Percentiles rank a stretch among this genome's conserved stretches.
phyloP scores from a whole-genome alignment of 2,888 invertebrate species.

The Dryococelus australis region DNA sequence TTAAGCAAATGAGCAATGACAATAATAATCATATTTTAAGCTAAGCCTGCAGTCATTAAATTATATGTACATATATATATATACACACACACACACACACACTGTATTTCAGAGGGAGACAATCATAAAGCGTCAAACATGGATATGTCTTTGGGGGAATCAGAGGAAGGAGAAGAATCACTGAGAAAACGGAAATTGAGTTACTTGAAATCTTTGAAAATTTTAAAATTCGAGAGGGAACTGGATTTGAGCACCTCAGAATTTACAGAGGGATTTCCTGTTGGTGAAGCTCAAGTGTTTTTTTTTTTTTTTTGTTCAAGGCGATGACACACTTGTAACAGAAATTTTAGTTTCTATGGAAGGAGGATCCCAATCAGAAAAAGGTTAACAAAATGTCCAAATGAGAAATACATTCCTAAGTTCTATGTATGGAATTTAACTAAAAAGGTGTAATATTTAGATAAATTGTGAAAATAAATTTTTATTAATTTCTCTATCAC shows the following conservation, averaged over 20 bases:
- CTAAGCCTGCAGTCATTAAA: no score
- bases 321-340: no score
- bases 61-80: no score
- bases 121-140: not conserved
- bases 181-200: not conserved
- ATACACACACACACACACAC: no score
- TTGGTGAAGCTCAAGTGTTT: not conserved
- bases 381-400: no score
- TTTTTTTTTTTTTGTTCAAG: not conserved
- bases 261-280: not conserved
- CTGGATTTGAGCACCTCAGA: not conserved
- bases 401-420: not conserved
- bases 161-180: no score
- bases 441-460: not conserved
- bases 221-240: not conserved
- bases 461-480: not conserved
- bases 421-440: not conserved
- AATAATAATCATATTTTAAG: no score
- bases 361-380: no score
- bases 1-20: no score
- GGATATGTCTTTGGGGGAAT: not conserved
- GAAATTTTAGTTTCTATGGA: no score
- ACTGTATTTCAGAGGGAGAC: not conserved
- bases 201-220: not conserved
- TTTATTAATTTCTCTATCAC: no score